Evolutionary conservation across 1,140 invertebrate species (phyloP).

Genomic region (Drosophila santomea): DNA sequence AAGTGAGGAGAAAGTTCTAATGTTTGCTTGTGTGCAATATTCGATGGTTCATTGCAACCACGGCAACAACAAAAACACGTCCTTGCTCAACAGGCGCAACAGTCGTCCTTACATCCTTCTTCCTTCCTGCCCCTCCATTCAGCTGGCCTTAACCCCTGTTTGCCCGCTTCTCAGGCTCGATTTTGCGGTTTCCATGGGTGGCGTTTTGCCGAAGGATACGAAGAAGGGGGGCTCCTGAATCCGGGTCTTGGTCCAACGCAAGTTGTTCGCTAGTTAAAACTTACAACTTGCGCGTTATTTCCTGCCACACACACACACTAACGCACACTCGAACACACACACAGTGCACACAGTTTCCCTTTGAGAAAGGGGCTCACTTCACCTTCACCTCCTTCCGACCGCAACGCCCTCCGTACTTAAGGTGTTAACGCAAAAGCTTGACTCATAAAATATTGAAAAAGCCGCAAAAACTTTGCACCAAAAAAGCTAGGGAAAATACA

Average conservation of each 20-base stretch:
- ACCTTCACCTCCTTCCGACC: constrained; percentile 30
- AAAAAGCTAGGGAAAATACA: constrained; percentile 57
- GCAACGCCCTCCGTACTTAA: constrained; percentile 79
- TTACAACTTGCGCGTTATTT: constrained; percentile 83
- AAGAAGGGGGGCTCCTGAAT: not conserved
- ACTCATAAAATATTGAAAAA: constrained; percentile 85
- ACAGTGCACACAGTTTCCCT: not conserved
- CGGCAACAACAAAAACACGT: constrained; percentile 59
- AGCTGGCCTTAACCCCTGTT: not conserved
- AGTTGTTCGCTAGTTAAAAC: constrained; percentile 77
- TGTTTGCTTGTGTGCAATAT: constrained; percentile 60
- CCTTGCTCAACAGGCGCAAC: constrained; percentile 67
- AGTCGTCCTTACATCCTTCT: constrained; percentile 26
- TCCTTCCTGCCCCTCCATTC: not conserved
- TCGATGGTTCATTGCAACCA: constrained; percentile 81
- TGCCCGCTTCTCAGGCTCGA: not conserved
- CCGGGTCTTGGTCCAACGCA: constrained; percentile 32
- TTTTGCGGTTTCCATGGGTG: constrained; percentile 32
- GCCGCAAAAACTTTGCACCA: constrained; percentile 82
- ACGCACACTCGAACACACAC: constrained; percentile 14
- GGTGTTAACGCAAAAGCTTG: constrained; percentile 83
- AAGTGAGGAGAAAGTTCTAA: not conserved
- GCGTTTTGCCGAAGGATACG: not conserved
- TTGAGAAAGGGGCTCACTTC: not conserved
- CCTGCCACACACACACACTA: constrained; percentile 70